Base-by-base conservation (phyloP, 2,888 invertebrate species). In the Poecilobothrus nobilitatus region DNA sequence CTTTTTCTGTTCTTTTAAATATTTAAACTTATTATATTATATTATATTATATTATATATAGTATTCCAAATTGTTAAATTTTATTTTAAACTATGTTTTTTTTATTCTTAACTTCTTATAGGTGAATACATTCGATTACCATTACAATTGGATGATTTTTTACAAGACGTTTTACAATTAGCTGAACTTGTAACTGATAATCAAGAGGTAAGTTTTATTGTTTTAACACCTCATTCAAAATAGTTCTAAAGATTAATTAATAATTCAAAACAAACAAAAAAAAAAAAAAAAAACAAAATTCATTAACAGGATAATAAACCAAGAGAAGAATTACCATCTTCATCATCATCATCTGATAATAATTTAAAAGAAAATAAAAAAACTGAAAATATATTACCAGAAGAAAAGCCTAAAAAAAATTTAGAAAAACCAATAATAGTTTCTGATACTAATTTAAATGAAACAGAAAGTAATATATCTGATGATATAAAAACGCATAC, bases 41-140 rank as follows among this genome's bases (percentile, higher is more conserved):
- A 12, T 37, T 37, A 37, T 10, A 37, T 7, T 37, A 37, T 37
- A 5, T 12, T 10, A 37, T 5, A 37, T 10, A 37, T 37, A n/a
- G n/a, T n/a, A n/a, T n/a, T n/a, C n/a, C n/a, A n/a, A n/a, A n/a
- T n/a, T n/a, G n/a, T n/a, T n/a, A 37, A 63, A 22, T 21, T 20
- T 63, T 63, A 53, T 2, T 53, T 53, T 53, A 62, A 27, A 27
- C 27, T 27, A 27, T n/a, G 7, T 69, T 63, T 63, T 69, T 44
- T 69, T 71, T 68, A 67, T 68, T 18, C 15, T 15, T 41, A 8
- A 12, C 7, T 6, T 41, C 41, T 41, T 66, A 69, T 72, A 81
- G 81, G 81, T 77, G 81, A 81, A 79, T 80, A 80, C 72, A 80
- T 80, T 68, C 80, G 80, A 68, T 75, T 80, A 71, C 80, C 81